Conservation (phyloP, 2,797 vertebrate species). For the Artibeus lituratus region DNA sequence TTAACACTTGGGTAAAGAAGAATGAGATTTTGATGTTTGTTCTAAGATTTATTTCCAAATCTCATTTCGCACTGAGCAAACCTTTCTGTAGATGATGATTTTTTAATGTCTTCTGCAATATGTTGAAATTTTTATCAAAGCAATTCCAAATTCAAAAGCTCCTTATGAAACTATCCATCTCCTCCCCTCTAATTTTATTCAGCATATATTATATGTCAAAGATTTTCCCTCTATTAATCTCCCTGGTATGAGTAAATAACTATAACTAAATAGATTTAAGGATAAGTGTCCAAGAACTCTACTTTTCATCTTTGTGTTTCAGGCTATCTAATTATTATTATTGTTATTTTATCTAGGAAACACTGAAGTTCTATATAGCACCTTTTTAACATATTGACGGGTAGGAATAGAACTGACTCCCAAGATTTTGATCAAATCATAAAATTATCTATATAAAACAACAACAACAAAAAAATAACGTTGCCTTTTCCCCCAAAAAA, state of each 20-base stretch:
- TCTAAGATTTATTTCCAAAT: slow-evolving; percentile 44
- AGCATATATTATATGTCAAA: background rate
- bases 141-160: slow-evolving; percentile 26
- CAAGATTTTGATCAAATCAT: background rate
- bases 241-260: background rate
- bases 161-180: background rate
- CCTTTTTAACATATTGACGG: background rate
- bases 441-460: background rate
- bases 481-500: background rate
- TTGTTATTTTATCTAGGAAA: background rate
- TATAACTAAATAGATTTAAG: background rate
- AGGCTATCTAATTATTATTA: background rate
- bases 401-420: background rate
- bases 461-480: background rate
- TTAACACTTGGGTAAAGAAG: background rate
- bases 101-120: slow-evolving; percentile 26
- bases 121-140: slow-evolving; percentile 30
- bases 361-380: background rate
- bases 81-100: background rate
- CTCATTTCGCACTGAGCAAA: background rate
- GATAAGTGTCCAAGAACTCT: background rate
- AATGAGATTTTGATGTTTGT: slow-evolving; percentile 5
- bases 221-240: background rate
- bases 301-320: background rate
- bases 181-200: background rate